Evolutionary conservation across 2,888 invertebrate genomes (phyloP).

Genomic region (Aspidiotus destructor): DNA sequence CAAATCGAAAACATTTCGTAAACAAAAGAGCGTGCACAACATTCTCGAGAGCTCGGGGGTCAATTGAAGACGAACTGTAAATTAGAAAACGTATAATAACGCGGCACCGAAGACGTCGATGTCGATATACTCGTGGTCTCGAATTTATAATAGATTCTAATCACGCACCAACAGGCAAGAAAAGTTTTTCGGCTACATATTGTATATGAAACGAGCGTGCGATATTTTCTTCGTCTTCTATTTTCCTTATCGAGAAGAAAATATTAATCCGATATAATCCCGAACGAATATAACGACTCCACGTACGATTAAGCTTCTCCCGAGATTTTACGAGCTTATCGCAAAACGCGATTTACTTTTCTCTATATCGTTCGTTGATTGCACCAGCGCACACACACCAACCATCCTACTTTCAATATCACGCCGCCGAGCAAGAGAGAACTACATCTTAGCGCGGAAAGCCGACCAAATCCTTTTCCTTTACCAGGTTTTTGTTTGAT

Average conservation of each 20-base stretch:
- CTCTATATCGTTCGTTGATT: constrained; percentile 5
- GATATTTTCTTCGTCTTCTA: constrained; percentile 13
- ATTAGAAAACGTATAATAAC: constrained; percentile 3
- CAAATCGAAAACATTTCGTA: too few relatives aligned
- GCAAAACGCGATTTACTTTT: constrained; percentile 21
- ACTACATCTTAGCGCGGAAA: too few relatives aligned
- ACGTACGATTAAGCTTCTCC: constrained; percentile 30
- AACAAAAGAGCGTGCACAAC: too few relatives aligned
- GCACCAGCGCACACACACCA: background rate
- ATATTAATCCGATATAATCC: constrained; percentile 31
- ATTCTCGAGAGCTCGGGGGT: background rate
- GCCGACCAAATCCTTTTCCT: too few relatives aligned
- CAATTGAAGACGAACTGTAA: constrained; percentile 3
- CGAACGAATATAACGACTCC: constrained; percentile 26
- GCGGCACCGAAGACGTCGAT: background rate
- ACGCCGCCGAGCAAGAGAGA: too few relatives aligned
- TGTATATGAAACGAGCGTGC: constrained; percentile 21
- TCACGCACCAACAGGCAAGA: constrained; percentile 24
- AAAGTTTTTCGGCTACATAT: constrained; percentile 7
- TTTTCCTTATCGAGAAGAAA: constrained; percentile 29
- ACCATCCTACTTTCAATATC: too few relatives aligned
- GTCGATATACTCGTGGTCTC: too few relatives aligned
- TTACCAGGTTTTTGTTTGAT: too few relatives aligned
- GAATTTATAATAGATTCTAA: constrained; percentile 24
- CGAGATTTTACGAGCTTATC: constrained; percentile 29